These are phyloP conservation scores for Uropsilus gracilis DNA, from an alignment of 2,113 vertebrate genomes.

Conservation along the genomic window DNA sequence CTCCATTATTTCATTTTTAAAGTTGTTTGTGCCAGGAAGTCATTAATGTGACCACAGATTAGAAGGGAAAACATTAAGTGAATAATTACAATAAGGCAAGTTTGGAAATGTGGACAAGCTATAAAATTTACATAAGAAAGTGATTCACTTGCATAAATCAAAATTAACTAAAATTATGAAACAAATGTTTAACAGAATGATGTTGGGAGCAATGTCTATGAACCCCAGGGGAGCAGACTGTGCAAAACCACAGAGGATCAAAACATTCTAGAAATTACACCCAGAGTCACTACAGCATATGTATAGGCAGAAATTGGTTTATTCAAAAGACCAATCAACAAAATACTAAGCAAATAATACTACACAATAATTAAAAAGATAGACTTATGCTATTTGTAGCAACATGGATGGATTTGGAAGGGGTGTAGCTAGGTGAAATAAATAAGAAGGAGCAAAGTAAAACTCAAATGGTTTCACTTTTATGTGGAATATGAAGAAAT, in stretches of 20 bases:
- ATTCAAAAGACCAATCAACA: neutral
- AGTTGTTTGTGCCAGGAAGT: neutral
- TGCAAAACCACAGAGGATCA: neutral
- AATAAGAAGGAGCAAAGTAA: too few species aligned
- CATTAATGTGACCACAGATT: neutral
- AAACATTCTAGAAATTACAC: neutral
- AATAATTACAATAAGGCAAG: neutral
- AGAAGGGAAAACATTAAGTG: neutral
- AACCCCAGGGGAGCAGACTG: neutral
- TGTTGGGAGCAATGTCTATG: neutral
- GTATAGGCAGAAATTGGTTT: neutral
- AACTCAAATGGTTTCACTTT: too few species aligned
- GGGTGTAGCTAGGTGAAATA: too few species aligned
- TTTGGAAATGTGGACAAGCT: neutral
- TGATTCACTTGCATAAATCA: neutral
- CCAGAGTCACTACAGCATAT: neutral
- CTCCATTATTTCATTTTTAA: neutral
- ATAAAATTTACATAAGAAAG: neutral
- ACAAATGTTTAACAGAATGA: neutral
- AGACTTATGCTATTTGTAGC: too few species aligned
- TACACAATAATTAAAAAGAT: too few species aligned
- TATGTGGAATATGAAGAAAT: too few species aligned
- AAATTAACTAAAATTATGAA: neutral
- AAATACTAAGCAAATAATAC: neutral
- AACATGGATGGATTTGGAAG: too few species aligned